Base-by-base conservation (phyloP, 2,113 vertebrate genomes). In the Calidris pygmaea region DNA sequence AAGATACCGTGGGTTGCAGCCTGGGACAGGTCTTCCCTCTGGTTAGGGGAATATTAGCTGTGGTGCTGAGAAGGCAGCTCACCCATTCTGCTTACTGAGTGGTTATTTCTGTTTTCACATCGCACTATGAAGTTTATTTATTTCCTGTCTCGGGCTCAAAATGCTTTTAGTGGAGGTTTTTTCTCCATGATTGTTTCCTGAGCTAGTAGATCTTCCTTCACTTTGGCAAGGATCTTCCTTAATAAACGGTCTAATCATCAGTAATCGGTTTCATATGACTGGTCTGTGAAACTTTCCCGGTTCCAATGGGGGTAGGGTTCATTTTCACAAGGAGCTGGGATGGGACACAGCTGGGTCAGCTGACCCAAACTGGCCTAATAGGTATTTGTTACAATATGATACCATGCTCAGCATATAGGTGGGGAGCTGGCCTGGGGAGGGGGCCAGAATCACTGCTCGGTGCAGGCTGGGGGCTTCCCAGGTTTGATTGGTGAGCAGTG, bases 261-360 rank as follows among this genome's bases (percentile, higher is more conserved):
- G 50, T 91, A 94, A 93, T 83, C 85, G 66, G 74, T 87, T 96
- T 95, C 77, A 37, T 88, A 56, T 93, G 63, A 77, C 77, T 77
- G 35, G 32, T 92, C 81, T 83, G 41, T 52, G 68, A 89, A 95
- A 81, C 34, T 39, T 35, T 39, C 60, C 60, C 27, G 60, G 24
- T 39, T 39, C 24, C 26, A 17, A 5, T 27, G 16, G 60, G 35
- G 10, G 37, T 39, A 39, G 60, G 35, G 35, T 39, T 62, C 35
- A 27, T 62, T 39, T 62, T 27, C 60, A 62, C 24, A 62, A 8
- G 60, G 24, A 6, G 24, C 59, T 62, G 35, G 59, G n/a, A 26
- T 17, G 23, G 15, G 59, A 37, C 23, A 37, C 59, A 62, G 35
- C 35, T 37, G 12, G 16, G 35, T 62, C 5, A 6, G 59, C 35